Conservation (phyloP, 1,140 invertebrate species). For the Augochlora pura region DNA sequence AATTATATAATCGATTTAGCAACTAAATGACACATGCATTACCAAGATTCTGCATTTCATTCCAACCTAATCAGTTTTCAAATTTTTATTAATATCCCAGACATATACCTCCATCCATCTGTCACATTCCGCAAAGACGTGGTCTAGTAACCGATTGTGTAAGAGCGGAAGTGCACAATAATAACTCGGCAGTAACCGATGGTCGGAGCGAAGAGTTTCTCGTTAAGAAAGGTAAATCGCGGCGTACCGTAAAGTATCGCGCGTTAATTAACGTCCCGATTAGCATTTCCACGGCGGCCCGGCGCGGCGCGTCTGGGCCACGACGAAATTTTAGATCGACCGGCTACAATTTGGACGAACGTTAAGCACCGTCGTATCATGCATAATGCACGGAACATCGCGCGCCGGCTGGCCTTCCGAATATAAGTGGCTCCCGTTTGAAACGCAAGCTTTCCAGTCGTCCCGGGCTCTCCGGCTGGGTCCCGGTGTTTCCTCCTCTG, state of each 20-base stretch:
- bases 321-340: conserved; percentile 57
- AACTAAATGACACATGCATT: no score
- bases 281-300: conserved; percentile 51
- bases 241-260: conserved; percentile 11
- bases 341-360: conserved; percentile 62
- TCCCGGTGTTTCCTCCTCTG: conserved; percentile 50
- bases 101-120: no score
- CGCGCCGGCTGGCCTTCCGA: conserved; percentile 64
- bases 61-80: no score
- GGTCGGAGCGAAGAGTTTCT: background rate
- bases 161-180: no score
- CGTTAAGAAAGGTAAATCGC: conserved; percentile 1
- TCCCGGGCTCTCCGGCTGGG: conserved; percentile 43
- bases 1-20: no score
- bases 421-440: conserved; percentile 64
- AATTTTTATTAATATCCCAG: no score
- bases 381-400: conserved; percentile 70
- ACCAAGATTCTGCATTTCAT: no score
- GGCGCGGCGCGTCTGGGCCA: background rate
- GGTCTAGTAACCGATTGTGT: no score
- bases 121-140: no score
- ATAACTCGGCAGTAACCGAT: background rate
- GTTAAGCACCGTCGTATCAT: conserved; percentile 69
- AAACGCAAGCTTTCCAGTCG: conserved; percentile 46
- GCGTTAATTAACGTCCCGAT: conserved; percentile 60